A percentile compares a stretch with the other conserved stretches of the same genome.
These are phyloP conservation scores for Standfussiana lucernea DNA, from an alignment of 2,888 invertebrate genomes.

Conservation along the genomic window DNA sequence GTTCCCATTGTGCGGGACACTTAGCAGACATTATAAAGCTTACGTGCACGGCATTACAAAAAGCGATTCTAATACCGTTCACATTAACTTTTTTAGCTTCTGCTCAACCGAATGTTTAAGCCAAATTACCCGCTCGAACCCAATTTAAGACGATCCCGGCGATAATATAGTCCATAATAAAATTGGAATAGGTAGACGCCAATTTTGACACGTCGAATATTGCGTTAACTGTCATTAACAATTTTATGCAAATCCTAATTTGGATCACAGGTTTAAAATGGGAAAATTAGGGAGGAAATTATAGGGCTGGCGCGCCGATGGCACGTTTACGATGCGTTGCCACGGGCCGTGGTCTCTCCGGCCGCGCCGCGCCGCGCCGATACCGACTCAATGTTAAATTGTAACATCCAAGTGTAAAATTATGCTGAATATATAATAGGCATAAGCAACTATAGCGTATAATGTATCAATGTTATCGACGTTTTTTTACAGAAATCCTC, in stretches of 20 bases:
- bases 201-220: constrained; percentile 86
- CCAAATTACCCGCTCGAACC: constrained; percentile 76
- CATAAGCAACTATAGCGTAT: constrained; percentile 35
- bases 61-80: constrained; percentile 71
- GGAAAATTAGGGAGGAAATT: constrained; percentile 86
- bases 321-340: constrained; percentile 80
- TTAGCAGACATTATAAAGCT: constrained; percentile 66
- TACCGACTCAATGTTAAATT: constrained; percentile 64
- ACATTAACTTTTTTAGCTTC: constrained; percentile 77
- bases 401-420: constrained; percentile 68
- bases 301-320: constrained; percentile 84
- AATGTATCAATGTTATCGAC: constrained; percentile 52
- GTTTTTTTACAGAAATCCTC: constrained; percentile 28
- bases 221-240: constrained; percentile 86
- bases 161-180: constrained; percentile 79
- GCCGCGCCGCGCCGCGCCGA: constrained; percentile 52
- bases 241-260: constrained; percentile 89
- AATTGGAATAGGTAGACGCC: constrained; percentile 79
- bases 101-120: constrained; percentile 75
- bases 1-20: constrained; percentile 59
- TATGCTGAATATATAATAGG: constrained; percentile 64
- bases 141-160: constrained; percentile 76
- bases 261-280: constrained; percentile 85
- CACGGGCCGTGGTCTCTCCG: constrained; percentile 74
- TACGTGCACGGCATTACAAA: constrained; percentile 68